A percentile compares a stretch with the other conserved stretches of the same genome.
These are phyloP conservation scores for Spisula solida DNA, from an alignment of 2,888 invertebrate species.

Conservation along the genomic window DNA sequence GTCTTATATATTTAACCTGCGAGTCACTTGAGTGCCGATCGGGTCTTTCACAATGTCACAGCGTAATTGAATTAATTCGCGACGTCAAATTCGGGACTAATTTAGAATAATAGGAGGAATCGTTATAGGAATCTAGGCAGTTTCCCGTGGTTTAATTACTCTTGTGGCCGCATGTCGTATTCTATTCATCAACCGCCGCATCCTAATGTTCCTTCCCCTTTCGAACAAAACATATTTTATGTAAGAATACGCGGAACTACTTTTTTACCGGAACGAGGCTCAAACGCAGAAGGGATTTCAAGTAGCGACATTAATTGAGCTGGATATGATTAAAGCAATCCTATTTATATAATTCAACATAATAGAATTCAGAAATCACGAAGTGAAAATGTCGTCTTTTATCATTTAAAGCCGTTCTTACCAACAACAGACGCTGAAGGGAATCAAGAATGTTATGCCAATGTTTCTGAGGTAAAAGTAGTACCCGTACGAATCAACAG, in stretches of 20 bases:
- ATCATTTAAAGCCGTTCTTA: neutral
- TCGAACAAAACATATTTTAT: conserved; percentile 21
- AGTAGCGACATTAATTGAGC: neutral
- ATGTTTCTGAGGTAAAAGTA: no score
- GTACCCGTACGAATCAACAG: no score
- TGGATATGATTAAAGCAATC: neutral
- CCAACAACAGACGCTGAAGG: no score
- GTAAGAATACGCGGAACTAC: conserved; percentile 9
- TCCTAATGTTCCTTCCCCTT: conserved; percentile 14
- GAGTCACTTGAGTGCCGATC: conserved; percentile 50
- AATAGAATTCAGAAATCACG: neutral
- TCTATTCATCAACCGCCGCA: conserved; percentile 45
- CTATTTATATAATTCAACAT: neutral
- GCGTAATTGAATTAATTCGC: conserved; percentile 63
- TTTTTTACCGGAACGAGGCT: neutral
- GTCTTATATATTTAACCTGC: conserved; percentile 63
- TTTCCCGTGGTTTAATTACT: conserved; percentile 60
- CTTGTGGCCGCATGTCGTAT: conserved; percentile 61
- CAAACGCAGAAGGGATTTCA: neutral
- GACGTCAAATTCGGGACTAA: conserved; percentile 55
- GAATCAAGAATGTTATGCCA: no score
- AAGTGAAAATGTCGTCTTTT: neutral
- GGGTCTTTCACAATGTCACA: conserved; percentile 56
- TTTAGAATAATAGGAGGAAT: conserved; percentile 51
- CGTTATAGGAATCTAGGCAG: conserved; percentile 41